Conservation (phyloP, 2,797 vertebrate genomes). For the Babyrousa celebensis region DNA sequence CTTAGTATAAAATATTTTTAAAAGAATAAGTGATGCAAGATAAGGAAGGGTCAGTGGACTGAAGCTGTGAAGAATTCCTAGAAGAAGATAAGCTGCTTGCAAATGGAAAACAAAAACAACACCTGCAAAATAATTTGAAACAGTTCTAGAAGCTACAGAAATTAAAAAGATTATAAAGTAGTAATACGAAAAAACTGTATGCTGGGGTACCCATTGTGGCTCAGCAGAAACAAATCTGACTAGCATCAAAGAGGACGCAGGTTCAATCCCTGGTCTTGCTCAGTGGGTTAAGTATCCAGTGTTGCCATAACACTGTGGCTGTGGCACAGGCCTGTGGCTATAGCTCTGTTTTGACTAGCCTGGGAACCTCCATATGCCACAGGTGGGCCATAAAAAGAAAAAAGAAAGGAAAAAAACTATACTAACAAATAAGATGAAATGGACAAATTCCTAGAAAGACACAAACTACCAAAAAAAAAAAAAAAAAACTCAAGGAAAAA, state of each 20-base stretch:
- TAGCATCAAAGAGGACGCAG: too few species aligned
- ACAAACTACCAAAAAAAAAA: slow-evolving; percentile 9
- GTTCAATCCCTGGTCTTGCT: too few species aligned
- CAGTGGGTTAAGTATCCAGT: too few species aligned
- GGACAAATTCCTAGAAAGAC: slow-evolving; percentile 54
- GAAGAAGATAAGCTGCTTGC: background rate
- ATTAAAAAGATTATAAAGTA: slow-evolving; percentile 38
- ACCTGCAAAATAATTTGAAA: slow-evolving; percentile 30
- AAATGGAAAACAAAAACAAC: background rate
- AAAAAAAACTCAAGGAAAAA: background rate
- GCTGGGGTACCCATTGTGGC: too few species aligned
- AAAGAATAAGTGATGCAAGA: slow-evolving; percentile 23
- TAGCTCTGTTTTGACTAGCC: too few species aligned
- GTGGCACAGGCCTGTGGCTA: too few species aligned
- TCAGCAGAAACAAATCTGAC: too few species aligned
- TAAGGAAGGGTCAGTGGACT: background rate
- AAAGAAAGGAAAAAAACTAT: too few species aligned
- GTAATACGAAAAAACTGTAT: slow-evolving; percentile 44
- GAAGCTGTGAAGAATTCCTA: slow-evolving; percentile 49
- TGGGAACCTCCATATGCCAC: too few species aligned
- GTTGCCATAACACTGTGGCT: too few species aligned
- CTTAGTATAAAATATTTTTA: slow-evolving; percentile 42
- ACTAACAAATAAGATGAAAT: slow-evolving; percentile 43
- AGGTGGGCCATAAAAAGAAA: too few species aligned
- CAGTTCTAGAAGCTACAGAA: background rate